Conservation (phyloP, 2,113 vertebrate species). For the Coregonus clupeaformis region DNA sequence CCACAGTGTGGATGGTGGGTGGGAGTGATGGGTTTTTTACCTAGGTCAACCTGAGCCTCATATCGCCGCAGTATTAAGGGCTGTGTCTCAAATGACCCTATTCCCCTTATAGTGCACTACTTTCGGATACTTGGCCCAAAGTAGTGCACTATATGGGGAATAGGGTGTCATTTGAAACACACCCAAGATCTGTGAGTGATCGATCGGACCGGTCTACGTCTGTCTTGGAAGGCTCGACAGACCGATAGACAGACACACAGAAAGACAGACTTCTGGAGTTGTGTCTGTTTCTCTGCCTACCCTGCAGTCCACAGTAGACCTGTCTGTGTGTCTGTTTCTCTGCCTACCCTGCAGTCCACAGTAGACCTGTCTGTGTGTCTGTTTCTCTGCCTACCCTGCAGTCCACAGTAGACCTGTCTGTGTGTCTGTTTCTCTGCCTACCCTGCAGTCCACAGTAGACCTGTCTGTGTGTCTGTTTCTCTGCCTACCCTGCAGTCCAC, state of each 20-base stretch:
- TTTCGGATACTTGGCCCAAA: neutral
- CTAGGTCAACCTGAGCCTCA: slow-evolving; percentile 69
- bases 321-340: slow-evolving; percentile 77
- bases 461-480: too few species aligned
- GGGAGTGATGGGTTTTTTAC: slow-evolving; percentile 56
- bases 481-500: too few species aligned
- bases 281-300: slow-evolving; percentile 63
- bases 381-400: too few species aligned
- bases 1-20: slow-evolving; percentile 36
- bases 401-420: too few species aligned
- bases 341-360: slow-evolving; percentile 34
- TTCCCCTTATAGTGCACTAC: slow-evolving; percentile 48
- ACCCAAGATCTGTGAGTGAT: slow-evolving; percentile 54
- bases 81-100: slow-evolving; percentile 52
- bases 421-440: too few species aligned
- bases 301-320: slow-evolving; percentile 39
- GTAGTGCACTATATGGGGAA: slow-evolving; percentile 39
- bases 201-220: slow-evolving; percentile 67
- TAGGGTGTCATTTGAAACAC: slow-evolving; percentile 58
- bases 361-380: too few species aligned
- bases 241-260: slow-evolving; percentile 78
- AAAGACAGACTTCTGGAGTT: slow-evolving; percentile 78
- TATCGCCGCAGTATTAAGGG: slow-evolving; percentile 58
- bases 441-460: too few species aligned
- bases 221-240: slow-evolving; percentile 76